Percentiles rank a stretch among this genome's conserved stretches.
Evolutionary conservation across 2,113 vertebrate genomes (phyloP).

Genomic region (Phoenicopterus ruber): DNA sequence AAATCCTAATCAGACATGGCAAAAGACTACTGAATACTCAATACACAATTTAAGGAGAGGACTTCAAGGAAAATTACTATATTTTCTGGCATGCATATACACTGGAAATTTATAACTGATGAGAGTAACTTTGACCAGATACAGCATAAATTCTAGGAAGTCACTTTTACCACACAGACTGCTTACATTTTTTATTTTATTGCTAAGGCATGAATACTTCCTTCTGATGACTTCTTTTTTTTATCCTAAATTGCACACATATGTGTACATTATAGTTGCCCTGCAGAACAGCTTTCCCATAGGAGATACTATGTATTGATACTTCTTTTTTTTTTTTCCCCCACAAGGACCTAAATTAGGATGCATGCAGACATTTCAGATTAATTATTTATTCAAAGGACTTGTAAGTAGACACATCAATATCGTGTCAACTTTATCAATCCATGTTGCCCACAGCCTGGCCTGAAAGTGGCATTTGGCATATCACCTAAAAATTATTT

Average conservation of each 20-base stretch:
- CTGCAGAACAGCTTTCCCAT: neutral
- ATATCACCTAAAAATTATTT: neutral
- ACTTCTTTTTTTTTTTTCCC: neutral
- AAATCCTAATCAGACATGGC: conserved; percentile 3
- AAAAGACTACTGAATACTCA: neutral
- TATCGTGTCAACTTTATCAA: neutral
- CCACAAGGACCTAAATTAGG: neutral
- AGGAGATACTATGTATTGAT: neutral
- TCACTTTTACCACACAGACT: neutral
- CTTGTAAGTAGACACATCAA: neutral
- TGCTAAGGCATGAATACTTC: neutral
- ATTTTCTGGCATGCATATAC: neutral
- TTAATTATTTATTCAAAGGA: neutral
- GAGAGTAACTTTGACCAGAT: neutral
- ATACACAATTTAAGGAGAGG: neutral
- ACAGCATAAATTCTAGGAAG: neutral
- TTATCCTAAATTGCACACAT: neutral
- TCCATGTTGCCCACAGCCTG: neutral
- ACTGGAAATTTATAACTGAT: neutral
- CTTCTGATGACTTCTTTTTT: neutral
- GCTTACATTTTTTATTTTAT: neutral
- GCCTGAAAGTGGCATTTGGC: neutral
- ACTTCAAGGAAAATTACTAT: neutral
- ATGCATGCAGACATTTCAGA: neutral
- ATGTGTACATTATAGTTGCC: accelerated